Evolutionary conservation across 2,113 vertebrate species (phyloP).

Genomic region (Neogobius melanostomus): DNA sequence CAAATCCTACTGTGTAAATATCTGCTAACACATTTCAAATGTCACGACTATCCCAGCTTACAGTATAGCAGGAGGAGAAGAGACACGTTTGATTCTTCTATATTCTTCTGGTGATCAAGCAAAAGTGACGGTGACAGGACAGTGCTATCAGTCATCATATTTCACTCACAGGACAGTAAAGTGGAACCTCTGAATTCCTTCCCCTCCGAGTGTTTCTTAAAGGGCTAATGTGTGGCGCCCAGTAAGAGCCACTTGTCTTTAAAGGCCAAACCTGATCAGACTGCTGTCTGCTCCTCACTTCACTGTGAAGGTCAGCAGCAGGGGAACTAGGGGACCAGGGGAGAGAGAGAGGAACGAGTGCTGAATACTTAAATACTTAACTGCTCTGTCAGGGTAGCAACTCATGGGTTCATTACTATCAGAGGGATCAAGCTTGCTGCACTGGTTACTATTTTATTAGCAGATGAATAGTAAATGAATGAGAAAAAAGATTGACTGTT

Average conservation of each 20-base stretch:
- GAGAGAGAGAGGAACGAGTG: conserved; percentile 44
- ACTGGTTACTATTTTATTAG: conserved; percentile 2
- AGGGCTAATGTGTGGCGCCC: conserved; percentile 40
- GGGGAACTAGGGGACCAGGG: conserved; percentile 32
- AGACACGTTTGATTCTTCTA: conserved; percentile 43
- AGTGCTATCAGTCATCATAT: conserved; percentile 20
- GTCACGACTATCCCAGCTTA: conserved; percentile 58
- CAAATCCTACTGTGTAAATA: conserved; percentile 63
- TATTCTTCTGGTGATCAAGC: conserved; percentile 27
- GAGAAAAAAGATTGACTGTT: neutral
- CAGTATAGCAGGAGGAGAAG: conserved; percentile 38
- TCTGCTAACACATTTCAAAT: conserved; percentile 60
- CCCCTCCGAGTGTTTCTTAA: conserved; percentile 32
- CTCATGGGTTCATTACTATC: conserved; percentile 31
- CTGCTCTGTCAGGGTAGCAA: conserved; percentile 31
- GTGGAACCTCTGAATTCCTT: conserved; percentile 18
- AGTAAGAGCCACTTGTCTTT: conserved; percentile 59
- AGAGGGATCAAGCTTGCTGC: neutral
- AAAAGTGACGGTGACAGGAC: conserved; percentile 20
- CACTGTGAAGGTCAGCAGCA: conserved; percentile 63
- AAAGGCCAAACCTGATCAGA: conserved; percentile 68
- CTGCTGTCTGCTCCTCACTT: conserved; percentile 52
- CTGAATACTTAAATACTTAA: conserved; percentile 61
- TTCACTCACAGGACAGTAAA: neutral
- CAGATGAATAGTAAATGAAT: conserved; percentile 13